Evolutionary conservation across 2,888 invertebrate genomes (phyloP), one percentile per base, ranked within the genome.

Genomic region (Machimus atricapillus): DNA sequence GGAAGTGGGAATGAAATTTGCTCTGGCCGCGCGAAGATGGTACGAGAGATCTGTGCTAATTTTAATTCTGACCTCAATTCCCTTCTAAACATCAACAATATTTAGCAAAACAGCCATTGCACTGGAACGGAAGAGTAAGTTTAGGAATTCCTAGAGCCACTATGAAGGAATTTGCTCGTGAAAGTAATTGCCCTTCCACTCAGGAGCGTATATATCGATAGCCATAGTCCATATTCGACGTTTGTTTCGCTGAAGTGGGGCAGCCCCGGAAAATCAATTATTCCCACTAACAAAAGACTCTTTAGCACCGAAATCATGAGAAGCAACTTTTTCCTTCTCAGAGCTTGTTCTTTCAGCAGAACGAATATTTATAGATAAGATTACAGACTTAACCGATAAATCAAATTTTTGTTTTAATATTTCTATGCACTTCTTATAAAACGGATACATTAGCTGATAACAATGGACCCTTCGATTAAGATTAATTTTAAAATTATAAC

Each of bases 231-330:
- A 58, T 58, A 58, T 66, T 56, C 31, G 43, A 37, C 34, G 58
- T 37, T 58, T 58, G 52, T 82, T 82, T 19, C 34, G n/a, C 58
- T 82, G 66, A 82, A 37, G 82, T 82, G 82, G 82, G 82, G 58
- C 66, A 82, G 40, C 58, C 82, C 82, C 82, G 58, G 82, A 82
- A 82, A 82, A 82, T 82, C 82, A 82, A 82, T 82, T 82, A 82
- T 82, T 40, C 66, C 56, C 82, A 58, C 37, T 46, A 82, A 79
- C 58, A 66, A 66, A 37, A 82, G 82, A 52, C 52, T 16, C 34
- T 58, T 37, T 23, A n/a, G 58, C 52, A 66, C 58, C 34, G 56
- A 66, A 82, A 82, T 37, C 37, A 37, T 82, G 82, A 82, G 46
- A 82, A 82, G 82, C 58, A 58, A 82, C 19, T 82, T 82, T 40